Conservation (phyloP, 2,113 vertebrate species). For the Chionis minor region DNA sequence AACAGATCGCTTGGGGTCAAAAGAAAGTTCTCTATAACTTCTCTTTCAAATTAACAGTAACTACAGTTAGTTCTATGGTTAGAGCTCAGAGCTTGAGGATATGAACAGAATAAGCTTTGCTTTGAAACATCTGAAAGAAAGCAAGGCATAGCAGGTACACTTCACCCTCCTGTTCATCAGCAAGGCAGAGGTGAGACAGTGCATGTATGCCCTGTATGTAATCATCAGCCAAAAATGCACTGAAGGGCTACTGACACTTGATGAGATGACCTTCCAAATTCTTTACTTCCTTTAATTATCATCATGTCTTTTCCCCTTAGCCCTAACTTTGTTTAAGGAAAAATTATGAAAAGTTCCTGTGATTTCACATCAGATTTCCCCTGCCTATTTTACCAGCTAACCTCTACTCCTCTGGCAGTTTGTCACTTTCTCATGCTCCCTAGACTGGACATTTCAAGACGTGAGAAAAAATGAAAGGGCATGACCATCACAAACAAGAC, state of each 20-base stretch:
- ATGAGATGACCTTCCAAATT: background rate
- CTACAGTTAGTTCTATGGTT: background rate
- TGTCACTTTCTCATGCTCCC: background rate
- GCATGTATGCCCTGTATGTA: background rate
- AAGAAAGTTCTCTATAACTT: background rate
- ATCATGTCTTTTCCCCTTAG: background rate
- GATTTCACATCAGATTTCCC: background rate
- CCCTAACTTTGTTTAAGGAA: background rate
- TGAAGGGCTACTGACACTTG: background rate
- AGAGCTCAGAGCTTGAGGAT: background rate
- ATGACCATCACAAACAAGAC: background rate
- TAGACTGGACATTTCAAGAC: background rate
- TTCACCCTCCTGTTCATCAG: background rate
- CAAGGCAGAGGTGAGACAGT: background rate
- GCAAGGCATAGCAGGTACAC: background rate
- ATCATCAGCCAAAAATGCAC: background rate
- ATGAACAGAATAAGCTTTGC: background rate
- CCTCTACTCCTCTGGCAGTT: background rate
- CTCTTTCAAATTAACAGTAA: background rate
- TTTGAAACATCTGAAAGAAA: background rate
- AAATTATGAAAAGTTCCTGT: background rate
- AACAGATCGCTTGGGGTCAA: background rate
- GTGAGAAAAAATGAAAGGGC: background rate
- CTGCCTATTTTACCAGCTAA: background rate
- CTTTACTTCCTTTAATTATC: background rate